Percentiles rank a stretch among this genome's conserved stretches.
phyloP scores from a whole-genome alignment of 2,888 invertebrate genomes.

The Dysmachus trigonus region DNA sequence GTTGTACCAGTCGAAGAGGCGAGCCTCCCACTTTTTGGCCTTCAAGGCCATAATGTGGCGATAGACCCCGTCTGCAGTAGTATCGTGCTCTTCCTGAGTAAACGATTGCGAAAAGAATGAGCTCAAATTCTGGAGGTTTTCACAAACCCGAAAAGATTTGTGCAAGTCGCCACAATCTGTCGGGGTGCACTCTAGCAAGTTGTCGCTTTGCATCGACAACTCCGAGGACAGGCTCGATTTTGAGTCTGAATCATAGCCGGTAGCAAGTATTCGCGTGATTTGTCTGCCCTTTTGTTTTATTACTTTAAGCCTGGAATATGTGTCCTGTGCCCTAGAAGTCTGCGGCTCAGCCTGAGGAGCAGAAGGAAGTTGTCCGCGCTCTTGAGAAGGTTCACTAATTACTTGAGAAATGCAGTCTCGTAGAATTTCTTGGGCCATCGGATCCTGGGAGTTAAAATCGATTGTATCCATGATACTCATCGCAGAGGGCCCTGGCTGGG shows the following conservation, averaged over 20 bases:
- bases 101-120: slow-evolving; percentile 42
- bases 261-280: background rate
- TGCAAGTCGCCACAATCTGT: slow-evolving; percentile 29
- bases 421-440: background rate
- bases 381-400: background rate
- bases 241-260: slow-evolving; percentile 43
- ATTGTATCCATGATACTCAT: background rate
- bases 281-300: background rate
- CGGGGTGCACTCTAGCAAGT: background rate
- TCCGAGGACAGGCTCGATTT: slow-evolving; percentile 40
- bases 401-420: background rate
- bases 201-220: slow-evolving; percentile 31
- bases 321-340: background rate
- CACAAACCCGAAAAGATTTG: slow-evolving; percentile 26
- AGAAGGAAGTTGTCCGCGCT: background rate
- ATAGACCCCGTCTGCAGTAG: slow-evolving; percentile 17
- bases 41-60: slow-evolving; percentile 36
- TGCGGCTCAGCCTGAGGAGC: background rate
- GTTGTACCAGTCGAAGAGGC: slow-evolving; percentile 27
- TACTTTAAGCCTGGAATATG: background rate
- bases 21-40: background rate
- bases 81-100: background rate
- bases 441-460: background rate
- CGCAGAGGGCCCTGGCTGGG: background rate
- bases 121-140: slow-evolving; percentile 43